Percentiles rank a stretch among this genome's conserved stretches.
Evolutionary conservation across 2,888 invertebrate genomes (phyloP).

Genomic region (Dasysyrphus albostriatus): DNA sequence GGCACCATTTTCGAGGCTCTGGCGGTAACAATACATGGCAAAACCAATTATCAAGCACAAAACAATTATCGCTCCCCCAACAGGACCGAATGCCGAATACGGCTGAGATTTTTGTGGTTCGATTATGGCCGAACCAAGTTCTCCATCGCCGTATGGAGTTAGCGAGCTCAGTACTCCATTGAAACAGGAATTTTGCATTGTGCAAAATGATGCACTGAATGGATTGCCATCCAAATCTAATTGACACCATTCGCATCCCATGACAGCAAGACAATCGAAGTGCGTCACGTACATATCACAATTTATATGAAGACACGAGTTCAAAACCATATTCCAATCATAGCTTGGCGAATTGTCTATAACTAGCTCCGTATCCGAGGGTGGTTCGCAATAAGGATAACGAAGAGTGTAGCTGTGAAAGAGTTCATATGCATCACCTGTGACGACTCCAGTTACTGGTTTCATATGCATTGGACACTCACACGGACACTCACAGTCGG

Average conservation of each 20-base stretch:
- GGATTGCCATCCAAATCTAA: slow-evolving; percentile 90
- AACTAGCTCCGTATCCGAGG: slow-evolving; percentile 79
- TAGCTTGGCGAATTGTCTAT: slow-evolving; percentile 79
- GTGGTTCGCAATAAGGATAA: slow-evolving; percentile 81
- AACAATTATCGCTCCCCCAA: slow-evolving; percentile 93
- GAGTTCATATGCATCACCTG: slow-evolving; percentile 6
- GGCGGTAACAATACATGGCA: slow-evolving; percentile 93
- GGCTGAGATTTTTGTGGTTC: slow-evolving; percentile 84
- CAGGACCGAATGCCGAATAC: slow-evolving; percentile 92
- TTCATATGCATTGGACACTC: slow-evolving; percentile 88
- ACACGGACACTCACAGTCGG: slow-evolving; percentile 97
- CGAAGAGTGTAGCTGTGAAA: slow-evolving; percentile 79
- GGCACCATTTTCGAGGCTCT: slow-evolving; percentile 84
- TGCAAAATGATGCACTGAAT: slow-evolving; percentile 90
- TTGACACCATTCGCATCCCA: slow-evolving; percentile 97
- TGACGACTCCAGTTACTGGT: neutral
- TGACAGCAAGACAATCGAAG: slow-evolving; percentile 88
- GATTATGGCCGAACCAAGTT: slow-evolving; percentile 81
- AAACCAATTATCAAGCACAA: slow-evolving; percentile 92
- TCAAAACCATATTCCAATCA: slow-evolving; percentile 85
- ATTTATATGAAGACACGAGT: slow-evolving; percentile 88
- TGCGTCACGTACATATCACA: slow-evolving; percentile 88
- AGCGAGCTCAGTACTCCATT: slow-evolving; percentile 93
- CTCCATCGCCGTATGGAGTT: slow-evolving; percentile 88
- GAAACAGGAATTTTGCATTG: slow-evolving; percentile 92